phyloP scores from a whole-genome alignment of 1,140 invertebrate species.

The Ditylenchus dipsaci region DNA sequence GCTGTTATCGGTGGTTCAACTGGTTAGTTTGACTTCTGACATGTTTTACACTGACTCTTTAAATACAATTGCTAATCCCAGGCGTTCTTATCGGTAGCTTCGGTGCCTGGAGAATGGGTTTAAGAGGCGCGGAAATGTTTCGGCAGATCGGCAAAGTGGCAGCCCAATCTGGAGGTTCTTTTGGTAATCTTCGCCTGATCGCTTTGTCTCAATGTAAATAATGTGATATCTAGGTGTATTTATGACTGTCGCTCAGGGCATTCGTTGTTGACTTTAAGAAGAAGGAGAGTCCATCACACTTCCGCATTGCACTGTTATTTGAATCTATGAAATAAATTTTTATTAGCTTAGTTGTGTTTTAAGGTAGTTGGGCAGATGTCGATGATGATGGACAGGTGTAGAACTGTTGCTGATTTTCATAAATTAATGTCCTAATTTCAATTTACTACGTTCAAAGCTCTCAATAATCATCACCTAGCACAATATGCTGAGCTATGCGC shows the following conservation, averaged over 20 bases:
- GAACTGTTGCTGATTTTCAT: too few relatives aligned
- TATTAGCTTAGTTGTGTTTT: too few relatives aligned
- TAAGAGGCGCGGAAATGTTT: conserved; percentile 42
- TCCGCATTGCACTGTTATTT: too few relatives aligned
- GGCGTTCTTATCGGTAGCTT: too few relatives aligned
- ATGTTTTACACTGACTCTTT: conserved; percentile 5
- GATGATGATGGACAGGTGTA: too few relatives aligned
- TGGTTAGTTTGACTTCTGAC: conserved; percentile 26
- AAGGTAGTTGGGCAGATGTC: background rate
- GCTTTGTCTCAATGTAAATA: too few relatives aligned
- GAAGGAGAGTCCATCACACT: too few relatives aligned
- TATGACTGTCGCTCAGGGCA: conserved; percentile 49
- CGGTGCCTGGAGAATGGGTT: conserved; percentile 37
- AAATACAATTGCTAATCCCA: background rate
- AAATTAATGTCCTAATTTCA: too few relatives aligned
- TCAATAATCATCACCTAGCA: too few relatives aligned
- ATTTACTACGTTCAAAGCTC: too few relatives aligned
- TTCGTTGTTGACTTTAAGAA: conserved; percentile 32
- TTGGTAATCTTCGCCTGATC: conserved; percentile 6
- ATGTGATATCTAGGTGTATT: conserved; percentile 25
- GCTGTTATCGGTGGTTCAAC: conserved; percentile 47
- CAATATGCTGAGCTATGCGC: too few relatives aligned
- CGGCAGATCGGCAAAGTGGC: conserved; percentile 39
- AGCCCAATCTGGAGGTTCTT: conserved; percentile 42
- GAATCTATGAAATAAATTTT: too few relatives aligned